These are phyloP conservation scores for Elephantulus edwardii DNA, from an alignment of 2,113 vertebrate genomes.

Conservation along the genomic window DNA sequence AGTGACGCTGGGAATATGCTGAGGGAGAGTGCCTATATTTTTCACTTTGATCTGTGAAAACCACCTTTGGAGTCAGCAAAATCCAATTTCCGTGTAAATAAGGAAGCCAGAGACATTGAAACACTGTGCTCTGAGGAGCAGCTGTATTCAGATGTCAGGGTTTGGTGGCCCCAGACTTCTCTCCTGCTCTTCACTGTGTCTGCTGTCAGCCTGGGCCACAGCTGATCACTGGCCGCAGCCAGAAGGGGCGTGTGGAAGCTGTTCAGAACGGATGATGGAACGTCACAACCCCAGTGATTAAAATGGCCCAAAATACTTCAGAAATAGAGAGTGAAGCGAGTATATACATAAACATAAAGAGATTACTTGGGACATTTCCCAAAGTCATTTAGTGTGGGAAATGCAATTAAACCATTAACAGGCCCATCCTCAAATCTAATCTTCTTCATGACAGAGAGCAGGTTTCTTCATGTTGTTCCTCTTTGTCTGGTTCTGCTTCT, in stretches of 20 bases:
- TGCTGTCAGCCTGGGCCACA: fast-evolving
- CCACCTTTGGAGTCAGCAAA: conserved; percentile 19
- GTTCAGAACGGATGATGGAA: not conserved
- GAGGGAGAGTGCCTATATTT: not conserved
- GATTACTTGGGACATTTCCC: not conserved
- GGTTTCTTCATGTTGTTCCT: not conserved
- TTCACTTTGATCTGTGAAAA: conserved; percentile 8
- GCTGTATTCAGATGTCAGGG: not conserved
- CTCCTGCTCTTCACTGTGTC: not conserved
- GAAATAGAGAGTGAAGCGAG: not conserved
- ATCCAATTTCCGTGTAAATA: not conserved
- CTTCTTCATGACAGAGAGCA: not conserved
- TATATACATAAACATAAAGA: too few relatives aligned
- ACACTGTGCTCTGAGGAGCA: not conserved
- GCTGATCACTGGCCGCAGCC: not conserved
- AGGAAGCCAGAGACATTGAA: not conserved
- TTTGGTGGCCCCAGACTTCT: not conserved
- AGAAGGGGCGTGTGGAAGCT: not conserved
- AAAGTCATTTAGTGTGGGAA: conserved; percentile 34
- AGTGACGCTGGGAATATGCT: not conserved
- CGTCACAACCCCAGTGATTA: not conserved
- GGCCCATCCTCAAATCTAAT: conserved; percentile 27
- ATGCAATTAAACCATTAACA: conserved; percentile 33
- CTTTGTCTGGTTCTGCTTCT: not conserved
- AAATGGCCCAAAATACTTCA: not conserved